Base-by-base conservation (phyloP, 1,140 invertebrate species). In the Caenorhabditis briggsae region DNA sequence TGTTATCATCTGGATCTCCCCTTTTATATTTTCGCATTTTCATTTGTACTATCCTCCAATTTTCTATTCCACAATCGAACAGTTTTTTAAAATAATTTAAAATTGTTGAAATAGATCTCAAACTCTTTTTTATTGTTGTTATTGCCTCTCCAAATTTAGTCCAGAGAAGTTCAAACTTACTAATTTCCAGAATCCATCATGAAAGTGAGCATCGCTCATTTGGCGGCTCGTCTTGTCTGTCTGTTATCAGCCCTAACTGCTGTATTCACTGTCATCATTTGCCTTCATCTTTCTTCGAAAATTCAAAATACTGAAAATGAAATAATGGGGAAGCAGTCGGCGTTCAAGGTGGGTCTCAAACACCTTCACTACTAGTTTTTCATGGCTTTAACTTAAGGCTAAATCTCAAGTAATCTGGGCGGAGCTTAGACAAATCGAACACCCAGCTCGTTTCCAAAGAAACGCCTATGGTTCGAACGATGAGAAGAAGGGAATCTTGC, bases 391-490 rank as follows among this genome's bases (percentile, higher is more conserved):
- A 53, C 50, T 53, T 5, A 53, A 85, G 84, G 55, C 64, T 2
- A 85, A 78, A 74, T 58, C 84, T n/a, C 61, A 85, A 55, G 84
- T 59, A 8, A 85, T 85, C 46, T 85, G 84, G 84, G 84, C 84
- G 20, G 84, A 85, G 43, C 65, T 85, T 25, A 70, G 50, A 7
- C 64, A 85, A 23, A 85, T 50, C n/a, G 46, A 65, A 46, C 14
- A 53, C 25, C n/a, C 84, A 43, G 50, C 78, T 53, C 84, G 84
- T 74, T 46, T 85, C 56, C 84, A 64, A 53, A 85, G 84, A 78
- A 85, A 53, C 20, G 16, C 50, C 5, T 53, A 74, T 53, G 84
- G 48, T 33, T 48, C 33, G 20, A 25, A 20, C 25, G 84, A 59
- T 20, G 84, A 64, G n/a, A 50, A 64, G 6, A 85, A 85, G 23